Percentiles rank a stretch among this genome's conserved stretches.
Evolutionary conservation across 1,140 invertebrate species (phyloP).

Genomic region (Aphelenchoides avenae): DNA sequence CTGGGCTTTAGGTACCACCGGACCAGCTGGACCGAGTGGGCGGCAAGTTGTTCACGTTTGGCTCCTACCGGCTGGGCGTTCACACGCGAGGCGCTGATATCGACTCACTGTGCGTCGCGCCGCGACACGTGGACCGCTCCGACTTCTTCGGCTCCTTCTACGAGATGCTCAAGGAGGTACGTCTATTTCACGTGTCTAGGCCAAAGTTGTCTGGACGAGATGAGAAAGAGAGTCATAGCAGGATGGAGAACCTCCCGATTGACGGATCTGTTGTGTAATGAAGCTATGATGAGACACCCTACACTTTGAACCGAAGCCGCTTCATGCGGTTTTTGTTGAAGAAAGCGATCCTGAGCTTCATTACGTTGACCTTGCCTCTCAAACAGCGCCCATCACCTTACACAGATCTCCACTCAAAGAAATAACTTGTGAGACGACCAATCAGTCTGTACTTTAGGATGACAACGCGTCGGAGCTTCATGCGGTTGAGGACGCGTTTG

Average conservation of each 20-base stretch:
- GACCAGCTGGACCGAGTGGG: conserved; percentile 74
- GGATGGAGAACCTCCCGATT: conserved; percentile 20
- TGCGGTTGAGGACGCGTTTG: conserved; percentile 95
- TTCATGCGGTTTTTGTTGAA: too few species aligned
- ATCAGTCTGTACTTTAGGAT: conserved; percentile 43
- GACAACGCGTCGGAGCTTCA: conserved; percentile 61
- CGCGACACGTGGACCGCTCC: conserved; percentile 81
- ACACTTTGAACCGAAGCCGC: conserved; percentile 36
- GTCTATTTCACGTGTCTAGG: conserved; percentile 50
- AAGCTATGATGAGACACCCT: conserved; percentile 17
- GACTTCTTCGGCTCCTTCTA: conserved; percentile 95
- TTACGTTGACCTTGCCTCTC: too few species aligned
- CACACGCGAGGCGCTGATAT: conserved; percentile 91
- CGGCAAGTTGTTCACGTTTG: conserved; percentile 98
- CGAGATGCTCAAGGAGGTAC: conserved; percentile 77
- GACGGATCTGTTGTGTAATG: conserved; percentile 22
- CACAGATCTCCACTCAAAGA: conserved; percentile 7
- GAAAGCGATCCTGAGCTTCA: neutral
- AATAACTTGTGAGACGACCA: conserved; percentile 3
- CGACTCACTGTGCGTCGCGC: conserved; percentile 94
- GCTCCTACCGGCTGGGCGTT: conserved; percentile 84
- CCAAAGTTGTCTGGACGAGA: conserved; percentile 3
- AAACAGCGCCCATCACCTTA: conserved; percentile 10
- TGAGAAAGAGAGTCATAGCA: neutral
- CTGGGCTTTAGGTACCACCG: conserved; percentile 68